Conservation (phyloP, 2,888 invertebrate genomes). For the Apoderus coryli region DNA sequence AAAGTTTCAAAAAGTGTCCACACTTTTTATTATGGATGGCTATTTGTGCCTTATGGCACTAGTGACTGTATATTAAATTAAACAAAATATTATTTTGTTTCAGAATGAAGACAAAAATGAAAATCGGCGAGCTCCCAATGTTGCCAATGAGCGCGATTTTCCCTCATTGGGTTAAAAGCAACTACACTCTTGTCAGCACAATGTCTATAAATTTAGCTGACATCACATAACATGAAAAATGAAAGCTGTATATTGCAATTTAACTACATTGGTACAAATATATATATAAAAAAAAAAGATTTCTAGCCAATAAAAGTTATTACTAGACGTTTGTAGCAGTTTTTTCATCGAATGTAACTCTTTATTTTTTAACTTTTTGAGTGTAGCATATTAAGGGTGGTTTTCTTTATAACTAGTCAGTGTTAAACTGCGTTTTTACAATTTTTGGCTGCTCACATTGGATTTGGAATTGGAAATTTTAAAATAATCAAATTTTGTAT, state of each 20-base stretch:
- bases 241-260: constrained; percentile 22
- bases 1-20: too few species aligned
- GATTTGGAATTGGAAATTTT: too few species aligned
- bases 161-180: constrained; percentile 69
- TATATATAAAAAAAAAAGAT: too few species aligned
- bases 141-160: constrained; percentile 92
- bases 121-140: constrained; percentile 54
- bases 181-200: neutral
- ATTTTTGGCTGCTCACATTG: constrained; percentile 24
- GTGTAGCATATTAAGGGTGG: too few species aligned
- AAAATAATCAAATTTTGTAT: constrained; percentile 12
- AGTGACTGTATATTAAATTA: neutral
- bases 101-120: constrained; percentile 23
- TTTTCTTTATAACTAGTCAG: constrained; percentile 34
- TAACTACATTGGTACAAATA: constrained; percentile 28
- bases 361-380: too few species aligned
- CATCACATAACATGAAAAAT: constrained; percentile 16
- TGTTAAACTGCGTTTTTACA: constrained; percentile 23
- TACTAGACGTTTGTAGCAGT: constrained; percentile 19
- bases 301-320: constrained; percentile 24
- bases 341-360: constrained; percentile 15
- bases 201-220: neutral
- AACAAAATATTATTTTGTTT: constrained; percentile 13
- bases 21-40: too few species aligned
- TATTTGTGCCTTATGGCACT: neutral